A percentile compares a stretch with the other conserved stretches of the same genome.
Conservation (phyloP, 2,113 vertebrate species). For the Pitta sordida region DNA sequence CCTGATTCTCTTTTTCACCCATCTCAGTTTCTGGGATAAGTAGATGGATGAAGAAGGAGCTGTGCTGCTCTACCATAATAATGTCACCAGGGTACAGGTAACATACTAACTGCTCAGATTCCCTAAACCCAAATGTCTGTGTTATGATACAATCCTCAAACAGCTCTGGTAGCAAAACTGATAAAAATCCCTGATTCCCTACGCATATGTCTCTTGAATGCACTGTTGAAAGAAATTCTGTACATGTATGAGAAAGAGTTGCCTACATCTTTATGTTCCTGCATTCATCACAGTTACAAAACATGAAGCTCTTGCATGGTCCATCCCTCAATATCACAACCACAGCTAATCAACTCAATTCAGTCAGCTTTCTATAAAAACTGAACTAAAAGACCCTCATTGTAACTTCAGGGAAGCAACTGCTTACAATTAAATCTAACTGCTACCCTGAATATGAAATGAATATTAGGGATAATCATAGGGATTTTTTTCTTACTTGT, state of each 20-base stretch:
- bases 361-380: conserved; percentile 58
- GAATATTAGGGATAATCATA: conserved; percentile 65
- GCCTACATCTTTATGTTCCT: conserved; percentile 10
- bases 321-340: conserved; percentile 42
- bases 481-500: conserved; percentile 40
- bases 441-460: conserved; percentile 64
- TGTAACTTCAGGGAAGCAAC: conserved; percentile 63
- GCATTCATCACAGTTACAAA: conserved; percentile 46
- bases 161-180: not conserved
- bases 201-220: not conserved
- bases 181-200: not conserved
- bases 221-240: not conserved
- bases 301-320: not conserved
- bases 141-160: not conserved
- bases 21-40: not conserved
- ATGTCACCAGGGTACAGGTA: not conserved
- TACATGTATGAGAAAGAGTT: not conserved
- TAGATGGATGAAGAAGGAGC: not conserved
- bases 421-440: conserved; percentile 66
- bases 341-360: conserved; percentile 65
- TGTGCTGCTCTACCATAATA: not conserved
- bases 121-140: not conserved
- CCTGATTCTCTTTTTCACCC: not conserved
- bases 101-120: not conserved
- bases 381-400: conserved; percentile 54